Conservation (phyloP, 1,140 invertebrate genomes). For the Heterodera schachtii region DNA sequence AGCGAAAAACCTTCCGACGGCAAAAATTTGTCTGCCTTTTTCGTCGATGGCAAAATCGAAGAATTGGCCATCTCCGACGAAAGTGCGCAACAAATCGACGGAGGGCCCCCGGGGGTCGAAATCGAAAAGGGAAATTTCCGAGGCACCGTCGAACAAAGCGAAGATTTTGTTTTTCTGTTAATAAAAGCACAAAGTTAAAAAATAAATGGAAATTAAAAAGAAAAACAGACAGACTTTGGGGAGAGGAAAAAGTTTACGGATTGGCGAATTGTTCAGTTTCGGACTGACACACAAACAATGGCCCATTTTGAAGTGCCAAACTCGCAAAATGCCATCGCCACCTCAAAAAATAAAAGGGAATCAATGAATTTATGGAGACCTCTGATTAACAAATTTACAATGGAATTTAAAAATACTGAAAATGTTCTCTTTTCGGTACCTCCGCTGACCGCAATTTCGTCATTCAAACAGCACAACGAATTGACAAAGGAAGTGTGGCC, state of each 20-base stretch:
- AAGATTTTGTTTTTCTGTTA: not conserved
- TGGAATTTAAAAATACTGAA: too few species aligned
- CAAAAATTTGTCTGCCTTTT: conserved; percentile 2
- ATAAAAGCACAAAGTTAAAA: not conserved
- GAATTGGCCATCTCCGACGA: not conserved
- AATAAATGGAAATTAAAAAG: not conserved
- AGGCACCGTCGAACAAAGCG: conserved; percentile 4
- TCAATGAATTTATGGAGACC: not conserved
- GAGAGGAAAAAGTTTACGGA: not conserved
- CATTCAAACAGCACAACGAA: conserved; percentile 24
- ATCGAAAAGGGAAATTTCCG: not conserved
- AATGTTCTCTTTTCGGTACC: conserved; percentile 3
- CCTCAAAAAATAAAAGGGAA: conserved; percentile 30
- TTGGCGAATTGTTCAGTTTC: conserved; percentile 14
- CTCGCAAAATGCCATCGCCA: conserved; percentile 27
- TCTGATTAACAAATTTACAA: too few species aligned
- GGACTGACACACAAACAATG: not conserved
- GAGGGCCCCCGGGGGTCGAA: not conserved
- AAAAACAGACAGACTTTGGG: not conserved
- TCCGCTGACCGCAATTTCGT: conserved; percentile 29
- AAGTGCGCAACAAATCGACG: not conserved
- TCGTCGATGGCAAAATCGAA: conserved; percentile 12
- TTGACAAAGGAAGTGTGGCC: conserved; percentile 39
- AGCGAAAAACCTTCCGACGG: conserved; percentile 1
- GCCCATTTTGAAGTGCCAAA: conserved; percentile 18